Evolutionary conservation across 2,888 invertebrate species (phyloP), one percentile per base, ranked within the genome.

Genomic region (Andrena camellia): DNA sequence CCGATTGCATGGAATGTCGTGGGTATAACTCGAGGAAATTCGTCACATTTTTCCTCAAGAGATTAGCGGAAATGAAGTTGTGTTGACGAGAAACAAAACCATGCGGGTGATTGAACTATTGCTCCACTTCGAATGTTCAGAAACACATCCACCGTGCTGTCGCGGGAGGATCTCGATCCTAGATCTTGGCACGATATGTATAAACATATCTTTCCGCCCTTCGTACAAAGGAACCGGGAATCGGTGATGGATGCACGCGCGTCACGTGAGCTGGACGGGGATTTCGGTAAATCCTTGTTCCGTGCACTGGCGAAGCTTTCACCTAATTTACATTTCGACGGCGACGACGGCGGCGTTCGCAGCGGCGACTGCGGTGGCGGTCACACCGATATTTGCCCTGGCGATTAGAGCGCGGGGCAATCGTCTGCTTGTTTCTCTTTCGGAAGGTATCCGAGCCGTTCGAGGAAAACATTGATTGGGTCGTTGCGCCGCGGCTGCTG

Each of bases 291-390:
- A 81, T 81, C 75, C 76, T 59, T 78, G 62, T 67, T 72, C 63
- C 76, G 70, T 83, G 82, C 78, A 63, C 68, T 64, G 26, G n/a
- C 73, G 67, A 82, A 84, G 83, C 88, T 90, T 90, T 90, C 90
- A 87, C 90, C 76, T 90, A 82, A 90, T 90, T 90, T 90, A 83
- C 90, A 90, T 90, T 84, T 86, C 81, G 85, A 62, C 66, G 52
- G 31, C 26, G 54, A 35, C 75, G 42, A 52, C 20, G 48, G 31
- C 72, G 48, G 20, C 50, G 20, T 6, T 63, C 59, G 33, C 62
- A 29, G 31, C 33, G 59, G 17, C 29, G 26, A 13, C 31, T 35
- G 29, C 52, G 35, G 64, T 20, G 64, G 60, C 75, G 68, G 59
- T 68, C 76, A 60, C 70, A 50, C 57, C 76, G 83, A 88, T 86